These are phyloP conservation scores for Microctenopoma lineatum DNA, from an alignment of 2,797 vertebrate genomes.

Conservation along the genomic window DNA sequence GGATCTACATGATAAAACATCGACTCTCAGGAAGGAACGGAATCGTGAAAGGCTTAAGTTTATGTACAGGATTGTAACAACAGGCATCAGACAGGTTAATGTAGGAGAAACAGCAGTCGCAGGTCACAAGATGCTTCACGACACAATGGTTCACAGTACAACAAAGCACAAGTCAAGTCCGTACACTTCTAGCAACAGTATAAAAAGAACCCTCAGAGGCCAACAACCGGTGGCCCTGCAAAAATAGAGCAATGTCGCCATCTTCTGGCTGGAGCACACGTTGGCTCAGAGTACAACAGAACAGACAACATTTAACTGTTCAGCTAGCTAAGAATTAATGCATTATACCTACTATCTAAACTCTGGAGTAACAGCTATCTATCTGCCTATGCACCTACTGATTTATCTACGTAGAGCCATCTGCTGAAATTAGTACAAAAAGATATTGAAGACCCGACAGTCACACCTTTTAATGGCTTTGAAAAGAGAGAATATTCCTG, in stretches of 20 bases:
- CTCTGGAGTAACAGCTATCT: constrained; percentile 46
- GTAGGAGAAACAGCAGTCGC: constrained; percentile 39
- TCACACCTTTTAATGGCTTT: constrained; percentile 67
- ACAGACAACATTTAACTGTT: constrained; percentile 58
- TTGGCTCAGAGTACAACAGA: constrained; percentile 55
- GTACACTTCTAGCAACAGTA: constrained; percentile 61
- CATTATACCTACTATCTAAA: constrained; percentile 65
- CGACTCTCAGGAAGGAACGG: constrained; percentile 23
- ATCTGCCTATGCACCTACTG: constrained; percentile 17
- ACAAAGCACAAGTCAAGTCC: constrained; percentile 61
- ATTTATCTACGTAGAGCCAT: constrained; percentile 34
- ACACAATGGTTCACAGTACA: constrained; percentile 73
- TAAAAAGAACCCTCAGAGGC: constrained; percentile 57
- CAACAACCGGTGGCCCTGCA: constrained; percentile 12
- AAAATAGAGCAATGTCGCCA: constrained; percentile 64
- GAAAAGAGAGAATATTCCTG: constrained; percentile 53
- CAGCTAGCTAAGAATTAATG: constrained; percentile 61
- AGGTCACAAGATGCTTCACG: constrained; percentile 75
- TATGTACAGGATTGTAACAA: constrained; percentile 67
- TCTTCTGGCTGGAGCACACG: constrained; percentile 58
- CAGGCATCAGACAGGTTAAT: constrained; percentile 38
- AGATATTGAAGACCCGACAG: constrained; percentile 37
- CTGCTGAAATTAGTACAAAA: constrained; percentile 65
- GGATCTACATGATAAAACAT: constrained; percentile 46
- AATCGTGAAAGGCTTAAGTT: constrained; percentile 7